Percentiles rank a stretch among this genome's conserved stretches.
Conservation (phyloP, 2,113 vertebrate genomes). For the Lycocorax pyrrhopterus region DNA sequence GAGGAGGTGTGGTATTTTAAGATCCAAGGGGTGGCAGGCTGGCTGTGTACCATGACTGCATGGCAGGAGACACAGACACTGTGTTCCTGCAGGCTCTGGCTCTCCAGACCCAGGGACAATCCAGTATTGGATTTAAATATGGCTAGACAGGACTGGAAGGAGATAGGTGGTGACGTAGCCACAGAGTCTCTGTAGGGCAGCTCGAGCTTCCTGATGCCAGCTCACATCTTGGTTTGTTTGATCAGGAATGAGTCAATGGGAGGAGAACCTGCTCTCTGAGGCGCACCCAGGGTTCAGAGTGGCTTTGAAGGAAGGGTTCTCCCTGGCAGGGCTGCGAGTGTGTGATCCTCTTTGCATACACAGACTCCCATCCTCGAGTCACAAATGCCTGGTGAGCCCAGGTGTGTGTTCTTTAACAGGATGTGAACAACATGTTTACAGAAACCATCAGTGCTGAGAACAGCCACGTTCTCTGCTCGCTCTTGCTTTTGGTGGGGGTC, state of each 20-base stretch:
- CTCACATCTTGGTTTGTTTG: conserved; percentile 64
- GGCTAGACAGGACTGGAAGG: conserved; percentile 33
- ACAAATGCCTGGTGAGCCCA: not conserved
- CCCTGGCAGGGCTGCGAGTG: conserved; percentile 11
- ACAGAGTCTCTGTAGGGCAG: not conserved
- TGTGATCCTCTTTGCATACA: conserved; percentile 12
- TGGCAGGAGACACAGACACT: not conserved
- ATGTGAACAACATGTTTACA: not conserved
- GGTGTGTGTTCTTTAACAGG: not conserved
- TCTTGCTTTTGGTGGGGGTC: not conserved
- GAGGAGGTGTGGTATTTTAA: not conserved
- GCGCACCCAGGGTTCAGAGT: conserved; percentile 33
- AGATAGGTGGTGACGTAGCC: conserved; percentile 32
- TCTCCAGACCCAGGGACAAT: not conserved
- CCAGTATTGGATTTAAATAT: conserved; percentile 13
- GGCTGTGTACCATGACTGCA: not conserved
- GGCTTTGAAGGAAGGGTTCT: conserved; percentile 36
- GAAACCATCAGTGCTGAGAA: not conserved
- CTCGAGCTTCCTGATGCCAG: conserved; percentile 41
- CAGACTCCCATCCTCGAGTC: not conserved
- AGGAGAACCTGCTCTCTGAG: conserved; percentile 54
- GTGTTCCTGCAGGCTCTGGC: not conserved
- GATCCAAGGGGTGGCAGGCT: not conserved
- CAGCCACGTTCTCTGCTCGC: not conserved
- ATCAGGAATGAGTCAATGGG: conserved; percentile 53